phyloP scores from a whole-genome alignment of 1,140 invertebrate genomes.

The Apis cerana region DNA sequence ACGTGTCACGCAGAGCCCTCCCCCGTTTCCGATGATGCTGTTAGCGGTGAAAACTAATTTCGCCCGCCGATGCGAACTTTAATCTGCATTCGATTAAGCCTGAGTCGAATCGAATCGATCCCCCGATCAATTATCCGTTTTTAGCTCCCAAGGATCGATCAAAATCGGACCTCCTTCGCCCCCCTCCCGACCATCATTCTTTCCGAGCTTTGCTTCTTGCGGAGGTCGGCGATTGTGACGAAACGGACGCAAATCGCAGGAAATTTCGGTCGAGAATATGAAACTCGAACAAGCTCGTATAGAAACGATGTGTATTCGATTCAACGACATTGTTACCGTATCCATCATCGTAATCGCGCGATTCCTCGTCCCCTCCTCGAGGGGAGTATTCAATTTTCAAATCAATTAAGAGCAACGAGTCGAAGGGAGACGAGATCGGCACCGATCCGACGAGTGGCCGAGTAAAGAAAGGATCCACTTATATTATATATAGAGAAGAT shows the following conservation, averaged over 20 bases:
- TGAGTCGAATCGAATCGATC: neutral
- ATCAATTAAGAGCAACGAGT: constrained; percentile 51
- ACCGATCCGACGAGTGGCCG: constrained; percentile 44
- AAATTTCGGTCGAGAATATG: too few species aligned
- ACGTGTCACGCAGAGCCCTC: constrained; percentile 16
- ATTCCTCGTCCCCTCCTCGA: too few species aligned
- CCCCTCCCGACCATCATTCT: too few species aligned
- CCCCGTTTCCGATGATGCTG: constrained; percentile 16
- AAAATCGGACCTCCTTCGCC: too few species aligned
- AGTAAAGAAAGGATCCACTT: constrained; percentile 24
- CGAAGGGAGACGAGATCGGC: constrained; percentile 12
- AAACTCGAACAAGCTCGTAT: too few species aligned
- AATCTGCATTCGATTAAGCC: constrained; percentile 40
- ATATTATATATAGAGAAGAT: neutral
- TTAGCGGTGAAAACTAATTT: constrained; percentile 38
- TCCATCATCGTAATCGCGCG: too few species aligned
- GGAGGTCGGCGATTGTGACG: too few species aligned
- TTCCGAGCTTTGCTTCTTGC: too few species aligned
- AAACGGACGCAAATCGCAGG: too few species aligned
- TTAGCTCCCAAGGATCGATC: too few species aligned
- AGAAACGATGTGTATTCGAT: too few species aligned
- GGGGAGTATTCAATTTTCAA: constrained; percentile 47
- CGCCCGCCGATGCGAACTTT: constrained; percentile 19
- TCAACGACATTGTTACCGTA: too few species aligned
- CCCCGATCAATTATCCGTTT: constrained; percentile 8